These are phyloP conservation scores for Onychostruthus taczanowskii DNA, from an alignment of 2,113 vertebrate species.

Conservation along the genomic window DNA sequence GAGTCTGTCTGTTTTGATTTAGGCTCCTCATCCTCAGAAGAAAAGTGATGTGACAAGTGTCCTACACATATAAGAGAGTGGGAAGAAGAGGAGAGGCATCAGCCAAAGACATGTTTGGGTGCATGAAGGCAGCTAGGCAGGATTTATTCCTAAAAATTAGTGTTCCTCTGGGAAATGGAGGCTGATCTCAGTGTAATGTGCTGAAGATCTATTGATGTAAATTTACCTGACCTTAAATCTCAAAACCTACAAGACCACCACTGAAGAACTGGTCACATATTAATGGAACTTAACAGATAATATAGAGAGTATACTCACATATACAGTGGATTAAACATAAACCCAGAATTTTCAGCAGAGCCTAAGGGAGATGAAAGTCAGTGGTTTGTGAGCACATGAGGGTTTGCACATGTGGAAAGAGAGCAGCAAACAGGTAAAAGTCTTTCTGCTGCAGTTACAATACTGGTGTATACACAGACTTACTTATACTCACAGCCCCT, in stretches of 20 bases:
- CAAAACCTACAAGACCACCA: not conserved
- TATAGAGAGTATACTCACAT: not conserved
- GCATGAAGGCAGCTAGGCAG: not conserved
- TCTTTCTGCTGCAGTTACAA: fast-evolving
- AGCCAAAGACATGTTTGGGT: not conserved
- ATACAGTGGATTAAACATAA: not conserved
- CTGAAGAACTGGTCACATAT: not conserved
- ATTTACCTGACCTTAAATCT: not conserved
- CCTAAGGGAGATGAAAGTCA: not conserved
- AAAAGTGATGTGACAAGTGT: not conserved
- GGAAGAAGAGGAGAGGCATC: not conserved
- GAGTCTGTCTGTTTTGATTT: not conserved
- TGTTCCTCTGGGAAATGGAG: not conserved
- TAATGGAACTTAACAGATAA: not conserved
- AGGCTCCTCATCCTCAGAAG: not conserved
- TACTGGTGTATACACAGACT: not conserved
- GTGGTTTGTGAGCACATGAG: not conserved
- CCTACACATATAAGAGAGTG: not conserved
- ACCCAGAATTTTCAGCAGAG: not conserved
- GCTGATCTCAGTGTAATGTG: not conserved
- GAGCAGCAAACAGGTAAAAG: not conserved
- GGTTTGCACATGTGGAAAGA: not conserved
- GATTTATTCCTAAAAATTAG: not conserved
- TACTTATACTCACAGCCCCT: not conserved
- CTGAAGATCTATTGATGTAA: not conserved